Evolutionary conservation across 2,888 invertebrate genomes (phyloP), one percentile per base, ranked within the genome.

Genomic region (Drosophila siamana): DNA sequence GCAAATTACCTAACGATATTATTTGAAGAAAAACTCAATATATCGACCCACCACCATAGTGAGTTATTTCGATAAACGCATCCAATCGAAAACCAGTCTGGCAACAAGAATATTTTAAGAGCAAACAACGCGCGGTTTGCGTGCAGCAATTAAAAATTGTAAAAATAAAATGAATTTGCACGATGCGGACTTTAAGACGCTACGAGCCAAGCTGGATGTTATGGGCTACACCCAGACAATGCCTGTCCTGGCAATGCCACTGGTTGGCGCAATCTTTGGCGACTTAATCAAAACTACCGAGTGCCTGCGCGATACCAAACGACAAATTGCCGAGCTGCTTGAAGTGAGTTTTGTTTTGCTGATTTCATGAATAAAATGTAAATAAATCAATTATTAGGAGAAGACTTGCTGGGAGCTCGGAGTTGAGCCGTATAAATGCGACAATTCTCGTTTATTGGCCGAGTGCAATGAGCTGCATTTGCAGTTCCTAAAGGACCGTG

Each of bases 231-330:
- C 94, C 44, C 96, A 97, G 88, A 93, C 94, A 1, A 93, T 98
- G 70, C 95, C 95, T 0, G 91, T 95, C 11, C 96, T 97, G 71
- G 95, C 96, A 44, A 93, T 97, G 40, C 95, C 96, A 36, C 92
- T 98, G 72, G 96, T 97, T 75, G 96, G 96, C 92, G 95, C 94
- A 88, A 91, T 98, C 64, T 93, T 98, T 56, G 95, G 95, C 44
- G 98, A 98, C 92, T 93, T 98, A 64, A 93, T 97, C 68, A 96
- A 96, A 90, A 97, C 97, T 7, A 98, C 97, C n/a, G 95, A 96
- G 78, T 97, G 96, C 89, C 93, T 98, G 57, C 95, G 96, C 88
- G 96, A 97, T 92, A 95, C 96, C 73, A 97, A 97, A 93, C 94
- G 95, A 68, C 92, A 96, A 79, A 95, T 96, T 5, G 94, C 95